A percentile compares a stretch with the other conserved stretches of the same genome.
Conservation (phyloP, 2,113 vertebrate species). For the Pheucticus melanocephalus region DNA sequence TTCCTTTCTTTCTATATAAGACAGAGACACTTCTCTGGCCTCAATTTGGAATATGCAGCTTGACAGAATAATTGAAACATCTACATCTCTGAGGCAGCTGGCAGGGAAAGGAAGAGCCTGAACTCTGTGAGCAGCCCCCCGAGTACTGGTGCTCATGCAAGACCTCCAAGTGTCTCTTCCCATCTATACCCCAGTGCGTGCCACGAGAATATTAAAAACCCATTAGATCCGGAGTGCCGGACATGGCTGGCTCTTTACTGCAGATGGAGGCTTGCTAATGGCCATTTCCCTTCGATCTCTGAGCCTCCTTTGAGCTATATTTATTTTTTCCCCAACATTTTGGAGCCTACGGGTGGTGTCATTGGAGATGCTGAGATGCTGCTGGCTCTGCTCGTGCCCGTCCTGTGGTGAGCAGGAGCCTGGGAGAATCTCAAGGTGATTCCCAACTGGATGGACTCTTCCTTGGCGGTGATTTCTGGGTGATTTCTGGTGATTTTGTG, state of each 20-base stretch:
- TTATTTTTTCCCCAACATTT: slow-evolving; percentile 3
- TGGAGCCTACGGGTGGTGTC: neutral
- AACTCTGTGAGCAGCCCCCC: neutral
- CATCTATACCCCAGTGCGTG: slow-evolving; percentile 13
- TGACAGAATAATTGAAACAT: slow-evolving; percentile 48
- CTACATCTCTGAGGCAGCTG: slow-evolving; percentile 38
- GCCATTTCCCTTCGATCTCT: slow-evolving; percentile 36
- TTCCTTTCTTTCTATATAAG: slow-evolving; percentile 1
- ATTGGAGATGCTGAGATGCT: neutral
- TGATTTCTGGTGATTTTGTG: neutral
- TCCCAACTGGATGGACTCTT: rapidly evolving
- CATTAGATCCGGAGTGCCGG: slow-evolving; percentile 21
- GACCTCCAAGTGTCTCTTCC: slow-evolving; percentile 42
- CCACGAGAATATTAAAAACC: slow-evolving; percentile 53
- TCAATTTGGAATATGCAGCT: slow-evolving; percentile 45
- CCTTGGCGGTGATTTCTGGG: neutral
- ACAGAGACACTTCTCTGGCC: slow-evolving; percentile 22
- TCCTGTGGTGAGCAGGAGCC: neutral
- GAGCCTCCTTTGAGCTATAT: slow-evolving; percentile 1
- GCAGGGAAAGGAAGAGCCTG: slow-evolving; percentile 29
- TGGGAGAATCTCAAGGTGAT: neutral
- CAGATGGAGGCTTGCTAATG: slow-evolving; percentile 37
- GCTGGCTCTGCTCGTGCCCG: rapidly evolving
- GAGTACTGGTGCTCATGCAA: slow-evolving; percentile 27
- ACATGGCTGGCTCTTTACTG: slow-evolving; percentile 22